These are phyloP conservation scores for Rhorus exstirpatorius DNA, from an alignment of 2,888 invertebrate genomes.

Conservation along the genomic window DNA sequence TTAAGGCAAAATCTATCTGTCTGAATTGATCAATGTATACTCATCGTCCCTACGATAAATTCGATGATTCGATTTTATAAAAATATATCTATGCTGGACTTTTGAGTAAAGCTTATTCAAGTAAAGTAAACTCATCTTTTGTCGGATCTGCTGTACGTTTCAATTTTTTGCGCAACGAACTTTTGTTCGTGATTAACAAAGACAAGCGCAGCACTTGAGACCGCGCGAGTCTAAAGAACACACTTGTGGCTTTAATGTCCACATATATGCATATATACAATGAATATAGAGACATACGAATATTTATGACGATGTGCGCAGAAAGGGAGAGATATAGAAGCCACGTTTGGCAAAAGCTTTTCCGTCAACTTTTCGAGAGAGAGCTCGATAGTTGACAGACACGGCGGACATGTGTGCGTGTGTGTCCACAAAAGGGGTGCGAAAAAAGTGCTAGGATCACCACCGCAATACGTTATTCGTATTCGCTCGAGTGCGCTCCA, in stretches of 20 bases:
- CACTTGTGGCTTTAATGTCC: slow-evolving; percentile 38
- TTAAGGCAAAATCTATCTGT: too few species aligned
- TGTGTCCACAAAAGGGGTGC: neutral
- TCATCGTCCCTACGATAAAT: too few species aligned
- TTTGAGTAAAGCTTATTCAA: neutral
- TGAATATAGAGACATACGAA: slow-evolving; percentile 8
- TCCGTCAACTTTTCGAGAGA: slow-evolving; percentile 43
- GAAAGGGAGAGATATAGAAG: slow-evolving; percentile 24
- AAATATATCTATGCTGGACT: too few species aligned
- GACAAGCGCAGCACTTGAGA: too few species aligned
- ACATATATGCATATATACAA: neutral
- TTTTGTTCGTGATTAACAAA: too few species aligned
- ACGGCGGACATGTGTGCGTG: neutral
- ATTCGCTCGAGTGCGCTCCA: slow-evolving; percentile 45
- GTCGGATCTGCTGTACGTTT: too few species aligned
- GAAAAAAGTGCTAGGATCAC: slow-evolving; percentile 30
- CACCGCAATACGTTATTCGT: slow-evolving; percentile 42
- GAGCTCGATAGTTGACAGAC: slow-evolving; percentile 22
- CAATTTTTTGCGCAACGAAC: too few species aligned
- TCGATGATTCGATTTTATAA: too few species aligned
- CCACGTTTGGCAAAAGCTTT: slow-evolving; percentile 56
- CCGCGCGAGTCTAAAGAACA: slow-evolving; percentile 8
- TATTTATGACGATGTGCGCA: neutral
- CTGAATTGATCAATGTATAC: too few species aligned
- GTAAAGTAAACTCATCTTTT: neutral